A percentile compares a stretch with the other conserved stretches of the same genome.
Evolutionary conservation across 2,797 vertebrate species (phyloP).

Genomic region (Lophotriccus pileatus): DNA sequence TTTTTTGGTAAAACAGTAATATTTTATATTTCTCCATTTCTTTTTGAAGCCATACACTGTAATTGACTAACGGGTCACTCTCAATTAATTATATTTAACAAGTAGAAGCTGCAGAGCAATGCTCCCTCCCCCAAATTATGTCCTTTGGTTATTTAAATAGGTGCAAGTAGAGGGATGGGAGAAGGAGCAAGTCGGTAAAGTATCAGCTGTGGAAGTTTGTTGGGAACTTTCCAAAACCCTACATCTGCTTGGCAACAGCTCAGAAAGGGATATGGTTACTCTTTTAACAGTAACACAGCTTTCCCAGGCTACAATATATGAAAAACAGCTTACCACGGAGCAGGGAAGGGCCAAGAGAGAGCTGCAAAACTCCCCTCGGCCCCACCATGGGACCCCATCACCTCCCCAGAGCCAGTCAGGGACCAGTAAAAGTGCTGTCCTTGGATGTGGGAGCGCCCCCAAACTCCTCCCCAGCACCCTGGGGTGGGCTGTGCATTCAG

Average conservation of each 20-base stretch:
- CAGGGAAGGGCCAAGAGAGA: slow-evolving; percentile 60
- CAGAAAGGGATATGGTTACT: slow-evolving; percentile 81
- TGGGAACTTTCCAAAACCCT: slow-evolving; percentile 80
- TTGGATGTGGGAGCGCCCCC: neutral
- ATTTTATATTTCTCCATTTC: neutral
- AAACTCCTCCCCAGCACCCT: neutral
- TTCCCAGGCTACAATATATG: slow-evolving; percentile 79
- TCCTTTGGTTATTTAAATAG: slow-evolving; percentile 66
- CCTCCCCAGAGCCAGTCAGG: neutral
- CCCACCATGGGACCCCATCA: neutral
- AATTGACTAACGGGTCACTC: slow-evolving; percentile 21
- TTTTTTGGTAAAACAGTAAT: neutral
- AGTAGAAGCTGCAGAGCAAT: neutral
- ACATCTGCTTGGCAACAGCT: slow-evolving; percentile 82
- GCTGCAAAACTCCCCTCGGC: neutral
- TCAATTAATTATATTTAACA: slow-evolving; percentile 48
- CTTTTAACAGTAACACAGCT: slow-evolving; percentile 79
- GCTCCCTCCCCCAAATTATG: slow-evolving; percentile 33
- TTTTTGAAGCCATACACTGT: neutral
- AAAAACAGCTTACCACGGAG: slow-evolving; percentile 77
- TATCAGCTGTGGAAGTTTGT: slow-evolving; percentile 76
- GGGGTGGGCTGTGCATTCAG: neutral
- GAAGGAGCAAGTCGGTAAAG: slow-evolving; percentile 67
- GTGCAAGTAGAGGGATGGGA: slow-evolving; percentile 60
- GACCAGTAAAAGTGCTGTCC: neutral